Conservation (phyloP, 2,797 vertebrate genomes). For the Sebastes umbrosus region DNA sequence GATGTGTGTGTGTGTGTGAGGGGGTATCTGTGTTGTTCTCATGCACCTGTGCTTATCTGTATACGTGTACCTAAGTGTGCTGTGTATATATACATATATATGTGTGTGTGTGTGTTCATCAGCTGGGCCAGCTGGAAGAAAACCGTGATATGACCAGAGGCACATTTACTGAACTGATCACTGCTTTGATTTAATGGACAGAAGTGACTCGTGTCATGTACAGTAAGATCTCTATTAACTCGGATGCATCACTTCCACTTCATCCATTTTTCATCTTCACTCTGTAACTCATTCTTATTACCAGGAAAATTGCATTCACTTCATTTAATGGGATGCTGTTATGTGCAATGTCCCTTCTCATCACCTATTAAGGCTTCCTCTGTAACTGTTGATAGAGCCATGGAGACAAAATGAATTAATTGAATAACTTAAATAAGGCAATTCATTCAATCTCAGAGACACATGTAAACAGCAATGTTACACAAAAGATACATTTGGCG, state of each 20-base stretch:
- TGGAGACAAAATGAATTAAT: constrained; percentile 11
- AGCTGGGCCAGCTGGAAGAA: constrained; percentile 31
- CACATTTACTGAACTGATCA: constrained; percentile 43
- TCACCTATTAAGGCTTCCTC: constrained; percentile 17
- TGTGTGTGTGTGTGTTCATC: background rate
- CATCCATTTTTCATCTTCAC: constrained; percentile 41
- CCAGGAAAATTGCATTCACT: constrained; percentile 39
- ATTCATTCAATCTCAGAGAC: constrained; percentile 11
- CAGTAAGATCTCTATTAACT: constrained; percentile 33
- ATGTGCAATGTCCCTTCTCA: constrained; percentile 45
- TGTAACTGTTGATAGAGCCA: constrained; percentile 3
- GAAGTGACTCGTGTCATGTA: constrained; percentile 34
- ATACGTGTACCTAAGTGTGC: background rate
- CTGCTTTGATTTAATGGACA: constrained; percentile 45
- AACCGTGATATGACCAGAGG: constrained; percentile 26
- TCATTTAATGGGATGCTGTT: constrained; percentile 44
- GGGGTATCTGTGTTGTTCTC: background rate
- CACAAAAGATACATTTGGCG: background rate
- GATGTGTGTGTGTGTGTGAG: background rate
- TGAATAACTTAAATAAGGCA: background rate
- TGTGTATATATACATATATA: background rate
- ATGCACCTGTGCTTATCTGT: constrained; percentile 32
- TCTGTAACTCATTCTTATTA: constrained; percentile 32
- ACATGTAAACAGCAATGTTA: background rate
- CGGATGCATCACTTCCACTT: constrained; percentile 23